Base-by-base conservation (phyloP, 2,888 invertebrate genomes). In the Callyntrura sp. region DNA sequence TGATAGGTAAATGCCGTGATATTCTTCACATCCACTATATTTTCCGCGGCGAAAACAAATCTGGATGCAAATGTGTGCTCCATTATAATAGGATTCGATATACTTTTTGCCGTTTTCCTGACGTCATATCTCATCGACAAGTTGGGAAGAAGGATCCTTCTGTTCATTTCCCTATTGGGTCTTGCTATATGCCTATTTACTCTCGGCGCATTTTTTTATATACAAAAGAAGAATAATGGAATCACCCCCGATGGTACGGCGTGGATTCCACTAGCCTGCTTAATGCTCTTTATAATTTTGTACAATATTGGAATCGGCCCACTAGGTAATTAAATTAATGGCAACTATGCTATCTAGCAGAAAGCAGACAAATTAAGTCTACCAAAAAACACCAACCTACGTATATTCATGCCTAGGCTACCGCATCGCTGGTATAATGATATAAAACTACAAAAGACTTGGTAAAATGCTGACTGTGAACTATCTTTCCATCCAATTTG, bases 1-100 rank as follows among this genome's bases (percentile, higher is more conserved):
- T 78, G 51, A 23, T 97, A 91, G 98, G 98, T 98, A 92, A 98
- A 98, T 94, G 97, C 97, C 0, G 97, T 98, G 90, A 97, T 98
- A 92, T 98, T 98, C 95, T 97, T 96, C 94, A 97, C 96, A 0
- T 95, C 96, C 83, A 95, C 95, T 68, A 98, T 98, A 93, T 98
- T 98, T 94, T 93, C 95, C 88, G 96, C 96, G 0, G 97, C 97
- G 8, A 97, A 97, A 51, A 97, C 93, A 60, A 90, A 86, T 23
- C 90, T 93, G 25, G 92, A 93, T 84, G 96, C 95, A 0, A 95
- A 96, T 95, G 94, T 95, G 11, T 95, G 96, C 0, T 95, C 96
- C 0, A 95, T 96, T 70, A 94, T 95, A 68, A 95, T 96, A 0
- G 96, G 95, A 5, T 94, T 95, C 14, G 96, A 96, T 8, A 94